Conservation (phyloP, 1,140 invertebrate genomes). For the Metaphire vulgaris region DNA sequence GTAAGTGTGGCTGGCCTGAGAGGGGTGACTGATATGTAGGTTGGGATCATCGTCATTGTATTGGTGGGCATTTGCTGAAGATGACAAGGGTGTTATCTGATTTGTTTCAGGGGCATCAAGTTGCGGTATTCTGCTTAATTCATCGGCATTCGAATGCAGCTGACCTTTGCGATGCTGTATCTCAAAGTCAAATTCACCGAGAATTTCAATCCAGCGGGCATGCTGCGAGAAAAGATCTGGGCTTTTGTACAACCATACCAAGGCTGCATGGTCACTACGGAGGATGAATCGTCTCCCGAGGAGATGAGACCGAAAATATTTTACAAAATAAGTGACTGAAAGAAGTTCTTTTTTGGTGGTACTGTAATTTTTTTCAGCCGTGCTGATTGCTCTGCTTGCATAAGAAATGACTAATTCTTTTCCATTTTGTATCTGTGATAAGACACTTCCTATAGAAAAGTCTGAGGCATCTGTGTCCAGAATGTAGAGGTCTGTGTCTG, state of each 20-base stretch:
- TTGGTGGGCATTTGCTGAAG: too few relatives aligned
- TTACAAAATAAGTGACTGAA: slow-evolving; percentile 23
- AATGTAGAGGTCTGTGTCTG: slow-evolving; percentile 14
- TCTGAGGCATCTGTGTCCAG: slow-evolving; percentile 25
- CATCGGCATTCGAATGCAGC: slow-evolving; percentile 24
- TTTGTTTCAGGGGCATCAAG: too few relatives aligned
- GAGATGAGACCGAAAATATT: slow-evolving; percentile 14
- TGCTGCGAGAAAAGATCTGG: not conserved
- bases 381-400: slow-evolving; percentile 36
- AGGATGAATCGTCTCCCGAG: slow-evolving; percentile 17
- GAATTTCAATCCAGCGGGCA: slow-evolving; percentile 21
- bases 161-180: slow-evolving; percentile 22
- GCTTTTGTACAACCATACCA: slow-evolving; percentile 3
- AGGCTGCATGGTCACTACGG: slow-evolving; percentile 22
- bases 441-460: slow-evolving; percentile 21
- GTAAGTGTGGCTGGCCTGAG: too few relatives aligned
- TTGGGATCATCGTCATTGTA: too few relatives aligned
- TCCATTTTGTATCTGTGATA: slow-evolving; percentile 25
- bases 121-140: slow-evolving; percentile 15
- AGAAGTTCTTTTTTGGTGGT: slow-evolving; percentile 34
- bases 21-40: too few relatives aligned
- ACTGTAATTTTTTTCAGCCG: slow-evolving; percentile 53
- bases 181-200: slow-evolving; percentile 27
- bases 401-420: slow-evolving; percentile 25
- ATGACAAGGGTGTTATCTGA: too few relatives aligned